Percentiles rank a stretch among this genome's conserved stretches.
phyloP scores from a whole-genome alignment of 2,113 vertebrate genomes.

The Hippocampus comes region DNA sequence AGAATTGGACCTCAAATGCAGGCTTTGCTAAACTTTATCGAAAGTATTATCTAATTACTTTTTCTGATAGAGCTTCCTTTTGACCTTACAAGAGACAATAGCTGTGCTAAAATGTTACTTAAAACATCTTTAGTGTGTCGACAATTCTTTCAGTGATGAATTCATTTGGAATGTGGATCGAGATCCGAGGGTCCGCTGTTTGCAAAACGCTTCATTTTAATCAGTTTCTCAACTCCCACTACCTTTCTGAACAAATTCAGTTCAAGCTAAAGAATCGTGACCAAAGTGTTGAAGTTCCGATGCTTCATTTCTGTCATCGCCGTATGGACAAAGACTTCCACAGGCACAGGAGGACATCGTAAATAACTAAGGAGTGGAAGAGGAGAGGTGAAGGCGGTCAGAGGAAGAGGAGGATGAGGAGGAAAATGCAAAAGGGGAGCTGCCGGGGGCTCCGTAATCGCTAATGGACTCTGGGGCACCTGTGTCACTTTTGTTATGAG shows the following conservation, averaged over 20 bases:
- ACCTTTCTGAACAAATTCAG: not conserved
- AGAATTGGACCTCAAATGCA: no score
- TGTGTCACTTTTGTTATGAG: constrained; percentile 66
- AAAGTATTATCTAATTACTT: no score
- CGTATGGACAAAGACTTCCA: constrained; percentile 6
- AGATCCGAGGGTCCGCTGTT: not conserved
- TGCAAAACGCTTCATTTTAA: not conserved
- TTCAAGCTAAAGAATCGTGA: not conserved
- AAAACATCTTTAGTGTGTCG: not conserved
- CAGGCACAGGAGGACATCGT: constrained; percentile 13
- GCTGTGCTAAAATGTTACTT: not conserved
- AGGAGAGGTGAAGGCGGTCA: constrained; percentile 34
- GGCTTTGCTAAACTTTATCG: no score
- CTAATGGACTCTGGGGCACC: constrained; percentile 69
- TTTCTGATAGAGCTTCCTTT: no score
- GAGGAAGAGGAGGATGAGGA: constrained; percentile 42
- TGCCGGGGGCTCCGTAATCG: constrained; percentile 33
- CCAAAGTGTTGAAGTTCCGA: not conserved
- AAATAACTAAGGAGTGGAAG: constrained; percentile 26
- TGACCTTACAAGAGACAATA: not conserved
- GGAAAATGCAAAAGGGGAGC: constrained; percentile 50
- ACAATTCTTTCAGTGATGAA: not conserved
- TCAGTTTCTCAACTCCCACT: not conserved
- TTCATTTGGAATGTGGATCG: not conserved
- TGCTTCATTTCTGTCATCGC: not conserved